Conservation (phyloP, 2,888 invertebrate genomes). For the Imbricaverruca yamaguchii region DNA sequence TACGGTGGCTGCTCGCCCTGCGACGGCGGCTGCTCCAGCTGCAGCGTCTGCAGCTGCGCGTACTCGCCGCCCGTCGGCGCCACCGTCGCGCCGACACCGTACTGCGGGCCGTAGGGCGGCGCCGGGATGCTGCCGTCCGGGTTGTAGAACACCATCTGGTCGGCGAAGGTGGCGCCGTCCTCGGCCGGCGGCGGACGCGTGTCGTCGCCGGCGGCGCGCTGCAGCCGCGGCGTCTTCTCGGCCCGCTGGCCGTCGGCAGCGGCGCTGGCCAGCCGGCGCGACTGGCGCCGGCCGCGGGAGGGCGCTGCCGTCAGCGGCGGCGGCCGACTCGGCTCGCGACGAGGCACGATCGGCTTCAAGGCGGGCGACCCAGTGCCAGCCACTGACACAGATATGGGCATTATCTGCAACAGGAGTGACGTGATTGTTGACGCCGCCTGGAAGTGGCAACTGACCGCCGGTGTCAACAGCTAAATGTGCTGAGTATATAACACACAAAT, state of each 20-base stretch:
- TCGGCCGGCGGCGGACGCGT: not conserved
- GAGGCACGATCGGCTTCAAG: conserved; percentile 6
- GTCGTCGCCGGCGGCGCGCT: not conserved
- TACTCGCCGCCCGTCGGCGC: not conserved
- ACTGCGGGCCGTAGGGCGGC: not conserved
- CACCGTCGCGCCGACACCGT: not conserved
- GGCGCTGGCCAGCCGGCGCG: not conserved
- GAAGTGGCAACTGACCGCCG: no score
- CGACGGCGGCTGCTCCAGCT: conserved; percentile 1
- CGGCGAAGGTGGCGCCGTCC: not conserved
- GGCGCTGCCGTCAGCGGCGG: not conserved
- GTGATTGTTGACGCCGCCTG: no score
- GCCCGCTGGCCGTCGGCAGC: not conserved
- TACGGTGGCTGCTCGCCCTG: not conserved
- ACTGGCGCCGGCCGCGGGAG: not conserved
- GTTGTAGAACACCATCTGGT: conserved; percentile 7
- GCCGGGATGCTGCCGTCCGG: conserved; percentile 10
- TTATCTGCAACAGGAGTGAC: not conserved
- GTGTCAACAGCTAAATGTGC: no score
- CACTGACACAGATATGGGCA: not conserved
- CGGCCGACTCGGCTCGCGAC: not conserved
- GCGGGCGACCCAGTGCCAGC: not conserved
- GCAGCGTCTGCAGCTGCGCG: not conserved
- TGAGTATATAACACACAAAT: no score
- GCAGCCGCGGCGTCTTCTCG: no score